Percentiles rank a stretch among this genome's conserved stretches.
phyloP scores from a whole-genome alignment of 2,797 vertebrate species.

The Cryptoprocta ferox region DNA sequence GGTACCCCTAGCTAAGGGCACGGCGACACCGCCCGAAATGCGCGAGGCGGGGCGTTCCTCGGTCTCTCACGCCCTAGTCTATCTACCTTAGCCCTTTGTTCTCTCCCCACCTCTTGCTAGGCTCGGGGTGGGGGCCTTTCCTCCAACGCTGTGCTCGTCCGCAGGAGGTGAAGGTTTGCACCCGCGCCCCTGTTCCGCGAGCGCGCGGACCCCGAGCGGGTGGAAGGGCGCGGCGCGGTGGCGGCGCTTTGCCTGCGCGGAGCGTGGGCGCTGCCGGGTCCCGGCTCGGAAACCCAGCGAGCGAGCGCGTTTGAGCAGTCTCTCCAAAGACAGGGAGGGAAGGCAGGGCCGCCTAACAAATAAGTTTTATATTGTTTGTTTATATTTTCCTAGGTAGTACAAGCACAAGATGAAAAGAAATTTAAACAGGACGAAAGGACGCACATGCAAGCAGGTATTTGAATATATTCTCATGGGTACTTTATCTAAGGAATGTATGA shows the following conservation, averaged over 20 bases:
- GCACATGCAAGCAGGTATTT: neutral
- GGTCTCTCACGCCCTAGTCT: too few species aligned
- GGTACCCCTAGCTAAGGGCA: slow-evolving; percentile 62
- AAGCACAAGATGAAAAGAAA: neutral
- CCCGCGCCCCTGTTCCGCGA: rapidly evolving
- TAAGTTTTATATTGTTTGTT: neutral
- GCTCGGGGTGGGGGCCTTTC: neutral
- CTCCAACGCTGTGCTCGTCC: rapidly evolving
- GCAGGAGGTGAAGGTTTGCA: rapidly evolving
- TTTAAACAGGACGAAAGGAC: neutral
- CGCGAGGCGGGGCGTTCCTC: neutral
- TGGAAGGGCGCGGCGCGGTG: neutral
- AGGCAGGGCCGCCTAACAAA: neutral
- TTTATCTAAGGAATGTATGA: neutral
- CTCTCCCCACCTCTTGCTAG: too few species aligned
- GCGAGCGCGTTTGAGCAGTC: rapidly evolving
- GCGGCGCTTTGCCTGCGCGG: neutral
- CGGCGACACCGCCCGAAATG: neutral
- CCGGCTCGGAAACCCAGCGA: neutral
- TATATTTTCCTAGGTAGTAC: neutral
- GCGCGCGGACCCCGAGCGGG: neutral
- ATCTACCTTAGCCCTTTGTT: neutral
- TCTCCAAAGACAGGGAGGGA: neutral
- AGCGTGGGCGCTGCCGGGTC: too few species aligned
- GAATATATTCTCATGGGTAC: neutral